Percentiles rank a stretch among this genome's conserved stretches.
Conservation (phyloP, 2,797 vertebrate species). For the Leptodactylus fallax region DNA sequence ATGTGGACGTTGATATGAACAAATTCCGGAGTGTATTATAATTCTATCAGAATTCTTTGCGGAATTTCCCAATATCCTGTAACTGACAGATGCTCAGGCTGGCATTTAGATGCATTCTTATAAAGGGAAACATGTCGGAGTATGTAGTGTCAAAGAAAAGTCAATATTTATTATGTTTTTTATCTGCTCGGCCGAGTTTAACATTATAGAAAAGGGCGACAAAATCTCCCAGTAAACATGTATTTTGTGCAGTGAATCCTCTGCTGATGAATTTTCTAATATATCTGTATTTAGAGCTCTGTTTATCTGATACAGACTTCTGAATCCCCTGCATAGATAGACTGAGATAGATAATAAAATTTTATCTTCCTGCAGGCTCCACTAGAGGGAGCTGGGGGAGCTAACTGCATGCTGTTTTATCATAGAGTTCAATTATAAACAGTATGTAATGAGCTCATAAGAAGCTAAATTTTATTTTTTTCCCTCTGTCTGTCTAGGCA, state of each 20-base stretch:
- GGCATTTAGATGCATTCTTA: conserved; percentile 30
- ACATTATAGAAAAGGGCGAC: neutral
- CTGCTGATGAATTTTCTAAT: neutral
- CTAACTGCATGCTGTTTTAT: too few relatives aligned
- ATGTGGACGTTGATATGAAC: conserved; percentile 18
- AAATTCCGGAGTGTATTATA: conserved; percentile 34
- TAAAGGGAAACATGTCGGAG: neutral
- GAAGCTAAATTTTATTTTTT: too few relatives aligned
- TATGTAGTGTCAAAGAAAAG: conserved; percentile 20
- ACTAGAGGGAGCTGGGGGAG: too few relatives aligned
- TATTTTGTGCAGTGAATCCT: neutral
- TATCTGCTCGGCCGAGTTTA: neutral
- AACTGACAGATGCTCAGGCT: conserved; percentile 5
- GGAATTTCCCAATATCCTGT: conserved; percentile 49
- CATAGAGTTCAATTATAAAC: too few relatives aligned
- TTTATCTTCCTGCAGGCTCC: too few relatives aligned
- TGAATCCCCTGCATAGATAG: too few relatives aligned
- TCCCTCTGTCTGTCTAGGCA: too few relatives aligned
- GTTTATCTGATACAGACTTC: too few relatives aligned
- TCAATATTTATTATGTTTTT: conserved; percentile 31
- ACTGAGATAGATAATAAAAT: too few relatives aligned
- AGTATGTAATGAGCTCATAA: too few relatives aligned
- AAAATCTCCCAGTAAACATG: neutral
- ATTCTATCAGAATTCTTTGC: conserved; percentile 17
- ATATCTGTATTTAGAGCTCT: too few relatives aligned